These are phyloP conservation scores for Sebastes melanostomus DNA, from an alignment of 2,797 vertebrate genomes.

Conservation along the genomic window DNA sequence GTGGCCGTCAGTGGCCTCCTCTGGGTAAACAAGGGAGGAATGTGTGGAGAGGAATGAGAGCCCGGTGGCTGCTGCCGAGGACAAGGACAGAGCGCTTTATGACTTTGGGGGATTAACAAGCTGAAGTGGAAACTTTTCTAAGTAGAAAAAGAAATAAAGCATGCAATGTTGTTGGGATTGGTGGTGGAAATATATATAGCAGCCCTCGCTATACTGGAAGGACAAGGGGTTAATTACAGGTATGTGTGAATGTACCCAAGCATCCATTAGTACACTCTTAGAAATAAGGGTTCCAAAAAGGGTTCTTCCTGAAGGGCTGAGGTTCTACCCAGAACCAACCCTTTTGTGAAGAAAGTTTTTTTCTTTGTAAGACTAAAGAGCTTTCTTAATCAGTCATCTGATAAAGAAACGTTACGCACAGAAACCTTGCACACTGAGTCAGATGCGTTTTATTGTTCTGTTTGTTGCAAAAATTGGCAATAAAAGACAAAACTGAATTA, in stretches of 20 bases:
- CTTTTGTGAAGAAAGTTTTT: neutral
- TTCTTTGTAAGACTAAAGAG: no score
- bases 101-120: constrained; percentile 78
- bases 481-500: no score
- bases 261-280: neutral
- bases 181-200: constrained; percentile 40
- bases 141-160: constrained; percentile 66
- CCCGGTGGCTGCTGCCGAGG: constrained; percentile 64
- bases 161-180: constrained; percentile 31
- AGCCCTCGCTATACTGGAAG: neutral
- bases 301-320: neutral
- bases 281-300: neutral
- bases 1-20: constrained; percentile 65
- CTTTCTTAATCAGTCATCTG: no score
- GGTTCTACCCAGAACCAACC: neutral
- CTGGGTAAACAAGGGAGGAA: constrained; percentile 71
- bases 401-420: no score
- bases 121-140: constrained; percentile 72
- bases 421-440: no score
- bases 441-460: no score
- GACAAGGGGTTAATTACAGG: constrained; percentile 16
- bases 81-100: constrained; percentile 75
- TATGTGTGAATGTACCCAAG: constrained; percentile 10
- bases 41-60: constrained; percentile 62
- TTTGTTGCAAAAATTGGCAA: no score